Evolutionary conservation across 2,888 invertebrate genomes (phyloP), one percentile per base, ranked within the genome.

Genomic region (Scaptomyza parva): DNA sequence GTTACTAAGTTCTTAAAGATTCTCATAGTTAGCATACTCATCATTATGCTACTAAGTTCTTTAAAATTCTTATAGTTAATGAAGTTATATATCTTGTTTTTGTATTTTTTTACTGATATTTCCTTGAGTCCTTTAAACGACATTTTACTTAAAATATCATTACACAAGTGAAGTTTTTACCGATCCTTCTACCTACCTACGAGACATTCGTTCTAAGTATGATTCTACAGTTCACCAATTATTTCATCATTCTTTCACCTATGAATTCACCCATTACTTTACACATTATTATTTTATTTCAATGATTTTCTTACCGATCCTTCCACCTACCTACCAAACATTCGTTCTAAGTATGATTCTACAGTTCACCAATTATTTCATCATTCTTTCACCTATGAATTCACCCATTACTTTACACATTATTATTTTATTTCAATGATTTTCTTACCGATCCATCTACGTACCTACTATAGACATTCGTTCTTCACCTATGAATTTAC

Each of bases 301-400:
- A 30, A 53, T 39, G 1, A 24, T 18, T n/a, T 58, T 44, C 37
- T 18, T 22, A 70, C 40, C 22, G 40, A 28, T 53, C 52, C 45
- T 52, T 44, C 20, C 14, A 22, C 40, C 54, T 52, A 11, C 33
- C 18, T 11, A 35, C 35, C 28, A 12, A 30, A 40, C n/a, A 57
- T 41, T 30, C 5, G 2, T 14, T 5, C 3, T 6, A 7, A n/a
- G n/a, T 12, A 55, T 45, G 11, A n/a, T n/a, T n/a, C 12, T 33
- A n/a, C 28, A 28, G 1, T 28, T 6, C 6, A 22, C 9, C 7
- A 24, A 33, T 33, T 35, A 22, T 33, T 26, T 0, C 9, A 6
- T 14, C 5, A 33, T 14, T n/a, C 0, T 33, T 33, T 33, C 2
- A 24, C 20, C 22, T 5, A 33, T 3, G 3, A 22, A 14, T 45